These are phyloP conservation scores for Isotomurus palustris DNA, from an alignment of 2,888 invertebrate genomes.

Conservation along the genomic window DNA sequence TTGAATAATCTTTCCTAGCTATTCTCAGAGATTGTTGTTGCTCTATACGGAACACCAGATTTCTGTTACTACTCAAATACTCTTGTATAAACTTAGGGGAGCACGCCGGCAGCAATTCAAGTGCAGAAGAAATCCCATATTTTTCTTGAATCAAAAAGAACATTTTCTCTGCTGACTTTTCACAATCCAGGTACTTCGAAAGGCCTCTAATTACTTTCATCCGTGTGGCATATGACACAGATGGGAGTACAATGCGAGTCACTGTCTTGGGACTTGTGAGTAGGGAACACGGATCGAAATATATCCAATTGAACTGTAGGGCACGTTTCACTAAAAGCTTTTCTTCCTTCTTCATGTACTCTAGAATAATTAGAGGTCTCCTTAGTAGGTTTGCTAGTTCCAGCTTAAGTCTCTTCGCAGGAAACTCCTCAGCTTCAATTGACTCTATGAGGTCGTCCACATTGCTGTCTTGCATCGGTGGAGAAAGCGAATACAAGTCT, in stretches of 20 bases:
- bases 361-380: slow-evolving; percentile 17
- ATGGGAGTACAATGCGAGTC: slow-evolving; percentile 16
- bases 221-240: slow-evolving; percentile 20
- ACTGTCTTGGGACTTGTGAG: slow-evolving; percentile 24
- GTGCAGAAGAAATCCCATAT: slow-evolving; percentile 22
- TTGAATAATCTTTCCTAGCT: slow-evolving; percentile 23
- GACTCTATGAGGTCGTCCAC: slow-evolving; percentile 25
- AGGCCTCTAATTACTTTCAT: slow-evolving; percentile 17
- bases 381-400: slow-evolving; percentile 23
- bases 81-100: slow-evolving; percentile 19
- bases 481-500: not conserved
- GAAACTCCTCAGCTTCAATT: slow-evolving; percentile 27
- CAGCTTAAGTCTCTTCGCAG: slow-evolving; percentile 20
- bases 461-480: not conserved
- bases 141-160: slow-evolving; percentile 18
- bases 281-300: slow-evolving; percentile 15
- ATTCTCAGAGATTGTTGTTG: slow-evolving; percentile 5
- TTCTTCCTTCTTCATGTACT: slow-evolving; percentile 26
- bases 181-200: slow-evolving; percentile 14
- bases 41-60: not conserved
- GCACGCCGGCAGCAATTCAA: slow-evolving; percentile 19
- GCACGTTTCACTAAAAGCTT: slow-evolving; percentile 18
- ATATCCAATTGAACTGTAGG: slow-evolving; percentile 23
- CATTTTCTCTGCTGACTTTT: slow-evolving; percentile 19
- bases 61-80: slow-evolving; percentile 8